These are phyloP conservation scores for Bolborhynchus lineola DNA, from an alignment of 2,113 vertebrate species.

Conservation along the genomic window DNA sequence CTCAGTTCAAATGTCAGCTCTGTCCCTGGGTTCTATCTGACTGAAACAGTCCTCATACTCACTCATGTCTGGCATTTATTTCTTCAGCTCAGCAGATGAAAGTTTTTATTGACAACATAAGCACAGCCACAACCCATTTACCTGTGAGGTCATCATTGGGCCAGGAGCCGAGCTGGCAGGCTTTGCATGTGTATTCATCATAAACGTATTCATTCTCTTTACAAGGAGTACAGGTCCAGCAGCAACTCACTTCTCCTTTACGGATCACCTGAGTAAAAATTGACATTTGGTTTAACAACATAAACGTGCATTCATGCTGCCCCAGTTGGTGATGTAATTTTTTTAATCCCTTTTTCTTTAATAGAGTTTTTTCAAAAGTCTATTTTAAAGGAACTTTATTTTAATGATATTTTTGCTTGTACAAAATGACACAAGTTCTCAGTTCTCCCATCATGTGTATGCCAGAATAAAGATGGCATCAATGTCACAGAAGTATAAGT, in stretches of 20 bases:
- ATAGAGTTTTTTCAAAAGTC: rapidly evolving
- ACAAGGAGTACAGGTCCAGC: conserved; percentile 96
- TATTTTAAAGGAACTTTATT: not conserved
- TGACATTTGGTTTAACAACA: not conserved
- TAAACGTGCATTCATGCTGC: not conserved
- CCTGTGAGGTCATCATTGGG: conserved; percentile 91
- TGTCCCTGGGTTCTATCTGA: not conserved
- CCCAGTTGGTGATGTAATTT: not conserved
- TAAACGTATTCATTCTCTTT: conserved; percentile 96
- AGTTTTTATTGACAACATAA: not conserved
- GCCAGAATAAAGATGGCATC: not conserved
- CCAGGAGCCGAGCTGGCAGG: conserved; percentile 94
- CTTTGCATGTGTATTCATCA: conserved; percentile 95
- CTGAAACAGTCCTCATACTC: not conserved
- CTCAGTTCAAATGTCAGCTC: not conserved
- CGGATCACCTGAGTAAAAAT: conserved; percentile 87
- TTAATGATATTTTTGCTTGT: not conserved
- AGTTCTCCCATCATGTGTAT: not conserved
- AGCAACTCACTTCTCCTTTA: conserved; percentile 98
- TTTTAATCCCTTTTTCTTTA: not conserved
- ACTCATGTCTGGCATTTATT: not conserved
- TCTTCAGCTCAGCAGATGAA: not conserved
- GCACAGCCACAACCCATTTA: conserved; percentile 39
- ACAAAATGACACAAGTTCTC: not conserved
- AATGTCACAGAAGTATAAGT: not conserved